These are phyloP conservation scores for Coendou prehensilis DNA, from an alignment of 2,797 vertebrate species.

Conservation along the genomic window DNA sequence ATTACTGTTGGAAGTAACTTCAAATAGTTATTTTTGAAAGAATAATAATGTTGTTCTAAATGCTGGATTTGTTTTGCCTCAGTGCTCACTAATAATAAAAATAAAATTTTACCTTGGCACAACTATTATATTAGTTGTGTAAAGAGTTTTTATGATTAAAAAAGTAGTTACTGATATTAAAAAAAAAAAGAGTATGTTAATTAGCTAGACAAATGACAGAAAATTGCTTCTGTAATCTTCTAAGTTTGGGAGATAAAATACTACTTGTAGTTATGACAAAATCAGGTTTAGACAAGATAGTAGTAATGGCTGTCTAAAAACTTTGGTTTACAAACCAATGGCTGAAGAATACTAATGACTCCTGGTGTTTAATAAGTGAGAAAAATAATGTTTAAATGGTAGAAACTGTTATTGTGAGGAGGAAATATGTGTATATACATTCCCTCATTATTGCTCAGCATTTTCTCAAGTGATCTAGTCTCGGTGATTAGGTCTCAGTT, in stretches of 20 bases:
- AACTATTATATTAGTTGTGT: slow-evolving; percentile 25
- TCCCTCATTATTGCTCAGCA: background rate
- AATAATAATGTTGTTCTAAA: background rate
- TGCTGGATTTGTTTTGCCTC: slow-evolving; percentile 31
- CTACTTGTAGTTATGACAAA: background rate
- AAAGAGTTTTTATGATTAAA: slow-evolving; percentile 60
- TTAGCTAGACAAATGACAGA: slow-evolving; percentile 25
- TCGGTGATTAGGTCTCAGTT: background rate
- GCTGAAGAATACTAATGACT: background rate
- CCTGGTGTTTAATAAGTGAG: background rate
- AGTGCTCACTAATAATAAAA: slow-evolving; percentile 39
- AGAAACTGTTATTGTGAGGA: background rate
- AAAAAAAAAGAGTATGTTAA: slow-evolving; percentile 38
- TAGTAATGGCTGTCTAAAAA: background rate
- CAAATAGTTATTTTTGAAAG: slow-evolving; percentile 26
- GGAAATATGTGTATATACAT: background rate
- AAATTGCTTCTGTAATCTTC: slow-evolving; percentile 19
- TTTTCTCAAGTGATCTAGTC: background rate
- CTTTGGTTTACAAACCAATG: background rate
- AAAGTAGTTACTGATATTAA: background rate
- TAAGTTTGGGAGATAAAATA: background rate
- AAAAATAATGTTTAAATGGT: background rate
- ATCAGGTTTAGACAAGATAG: background rate
- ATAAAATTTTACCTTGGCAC: background rate
- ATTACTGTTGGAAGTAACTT: slow-evolving; percentile 46